These are phyloP conservation scores for Spongilla lacustris DNA, from an alignment of 37 sponge, comb jelly and placozoan species.

Conservation along the genomic window DNA sequence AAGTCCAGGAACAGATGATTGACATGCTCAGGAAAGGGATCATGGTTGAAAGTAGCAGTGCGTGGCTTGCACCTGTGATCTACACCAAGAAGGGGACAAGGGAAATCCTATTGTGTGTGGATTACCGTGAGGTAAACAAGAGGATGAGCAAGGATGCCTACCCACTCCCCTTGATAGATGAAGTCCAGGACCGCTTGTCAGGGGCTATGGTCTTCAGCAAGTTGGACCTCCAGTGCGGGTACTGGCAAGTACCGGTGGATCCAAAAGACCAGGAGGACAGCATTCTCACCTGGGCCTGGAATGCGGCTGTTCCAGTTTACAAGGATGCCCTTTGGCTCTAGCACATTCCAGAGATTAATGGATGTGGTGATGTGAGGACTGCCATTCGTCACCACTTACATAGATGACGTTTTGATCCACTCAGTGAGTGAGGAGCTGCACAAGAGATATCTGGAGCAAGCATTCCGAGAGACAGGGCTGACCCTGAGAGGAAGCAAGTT, in stretches of 20 bases:
- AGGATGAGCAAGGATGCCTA: slow-evolving; percentile 57
- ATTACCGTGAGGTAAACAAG: slow-evolving; percentile 71
- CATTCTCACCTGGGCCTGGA: slow-evolving; percentile 64
- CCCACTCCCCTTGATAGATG: slow-evolving; percentile 70
- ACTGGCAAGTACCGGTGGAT: slow-evolving; percentile 65
- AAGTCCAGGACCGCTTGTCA: slow-evolving; percentile 60
- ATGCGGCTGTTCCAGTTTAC: slow-evolving; percentile 46
- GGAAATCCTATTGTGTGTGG: slow-evolving; percentile 53
- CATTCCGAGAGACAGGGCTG: slow-evolving; percentile 60
- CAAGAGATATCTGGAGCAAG: slow-evolving; percentile 38
- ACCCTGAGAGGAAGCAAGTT: slow-evolving; percentile 57
- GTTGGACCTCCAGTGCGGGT: slow-evolving; percentile 64
- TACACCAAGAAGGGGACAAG: slow-evolving; percentile 56
- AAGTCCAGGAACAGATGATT: slow-evolving; percentile 47
- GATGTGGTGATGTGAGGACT: slow-evolving; percentile 51
- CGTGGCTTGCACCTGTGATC: slow-evolving; percentile 74
- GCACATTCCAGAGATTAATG: slow-evolving; percentile 66
- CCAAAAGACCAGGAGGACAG: slow-evolving; percentile 50
- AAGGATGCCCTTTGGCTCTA: slow-evolving; percentile 24
- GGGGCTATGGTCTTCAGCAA: slow-evolving; percentile 54
- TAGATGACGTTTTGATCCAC: slow-evolving; percentile 58
- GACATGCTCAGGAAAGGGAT: slow-evolving; percentile 67
- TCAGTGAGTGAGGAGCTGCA: slow-evolving; percentile 16
- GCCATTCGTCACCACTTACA: slow-evolving; percentile 44
- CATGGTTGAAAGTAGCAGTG: slow-evolving; percentile 58